Percentiles rank a stretch among this genome's conserved stretches.
Conservation (phyloP, 2,113 vertebrate genomes). For the Ctenodactylus gundi region DNA sequence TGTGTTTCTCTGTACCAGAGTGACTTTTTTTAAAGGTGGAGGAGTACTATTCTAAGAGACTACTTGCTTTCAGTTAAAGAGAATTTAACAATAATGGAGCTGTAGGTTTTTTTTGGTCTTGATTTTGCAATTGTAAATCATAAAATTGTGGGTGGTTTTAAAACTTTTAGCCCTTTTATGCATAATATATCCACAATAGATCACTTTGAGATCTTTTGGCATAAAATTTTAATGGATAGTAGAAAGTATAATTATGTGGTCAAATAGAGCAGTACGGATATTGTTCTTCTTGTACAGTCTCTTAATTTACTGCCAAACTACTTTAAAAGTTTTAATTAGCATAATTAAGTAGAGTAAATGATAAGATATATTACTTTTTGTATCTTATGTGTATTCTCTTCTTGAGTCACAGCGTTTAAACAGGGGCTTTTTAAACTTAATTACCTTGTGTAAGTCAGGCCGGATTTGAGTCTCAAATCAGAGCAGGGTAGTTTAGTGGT, state of each 20-base stretch:
- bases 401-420: conserved; percentile 59
- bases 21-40: not conserved
- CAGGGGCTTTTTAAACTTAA: conserved; percentile 50
- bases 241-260: conserved; percentile 62
- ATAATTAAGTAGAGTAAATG: conserved; percentile 65
- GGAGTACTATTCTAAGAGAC: not conserved
- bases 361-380: conserved; percentile 49
- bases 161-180: not conserved
- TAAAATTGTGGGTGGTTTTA: conserved; percentile 24
- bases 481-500: not conserved
- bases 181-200: not conserved
- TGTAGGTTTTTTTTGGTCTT: not conserved
- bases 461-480: not conserved
- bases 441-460: not conserved
- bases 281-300: conserved; percentile 19
- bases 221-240: conserved; percentile 49
- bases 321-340: conserved; percentile 71
- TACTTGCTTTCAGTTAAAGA: conserved; percentile 19
- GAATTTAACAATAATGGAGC: conserved; percentile 7
- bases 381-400: conserved; percentile 37
- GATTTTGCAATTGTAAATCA: conserved; percentile 33
- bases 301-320: conserved; percentile 68
- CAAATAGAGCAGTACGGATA: not conserved
- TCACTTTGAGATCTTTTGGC: conserved; percentile 18
- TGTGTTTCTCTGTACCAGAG: not conserved